Conservation (phyloP, 2,888 invertebrate species). For the Melanostoma scalare region DNA sequence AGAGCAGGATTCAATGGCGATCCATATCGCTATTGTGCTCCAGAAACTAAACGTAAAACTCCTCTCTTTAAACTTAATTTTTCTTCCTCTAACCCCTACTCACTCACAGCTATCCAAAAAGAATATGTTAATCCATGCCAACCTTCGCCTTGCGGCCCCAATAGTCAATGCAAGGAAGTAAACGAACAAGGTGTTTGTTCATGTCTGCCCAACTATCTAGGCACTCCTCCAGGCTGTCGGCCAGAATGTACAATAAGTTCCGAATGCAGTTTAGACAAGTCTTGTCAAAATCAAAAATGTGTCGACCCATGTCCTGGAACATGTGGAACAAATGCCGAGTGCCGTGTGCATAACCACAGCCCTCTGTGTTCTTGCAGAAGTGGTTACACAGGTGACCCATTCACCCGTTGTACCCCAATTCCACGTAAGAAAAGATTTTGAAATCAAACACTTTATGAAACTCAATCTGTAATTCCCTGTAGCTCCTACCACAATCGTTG, state of each 20-base stretch:
- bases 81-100: neutral
- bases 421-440: slow-evolving; percentile 82
- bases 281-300: slow-evolving; percentile 88
- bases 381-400: slow-evolving; percentile 89
- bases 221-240: slow-evolving; percentile 89
- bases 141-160: slow-evolving; percentile 89
- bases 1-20: slow-evolving; percentile 88
- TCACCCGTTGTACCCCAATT: slow-evolving; percentile 83
- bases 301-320: slow-evolving; percentile 87
- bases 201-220: slow-evolving; percentile 86
- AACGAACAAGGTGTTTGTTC: slow-evolving; percentile 88
- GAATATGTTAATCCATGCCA: slow-evolving; percentile 80
- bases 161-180: slow-evolving; percentile 88
- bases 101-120: slow-evolving; percentile 74
- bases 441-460: slow-evolving; percentile 80
- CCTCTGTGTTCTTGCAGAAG: slow-evolving; percentile 87
- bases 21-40: slow-evolving; percentile 87
- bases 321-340: slow-evolving; percentile 87
- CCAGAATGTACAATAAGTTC: slow-evolving; percentile 87
- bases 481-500: slow-evolving; percentile 76
- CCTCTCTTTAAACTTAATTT: neutral
- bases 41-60: slow-evolving; percentile 83
- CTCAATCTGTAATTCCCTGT: slow-evolving; percentile 2
- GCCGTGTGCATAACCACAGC: slow-evolving; percentile 87
- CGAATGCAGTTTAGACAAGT: slow-evolving; percentile 86